A percentile compares a stretch with the other conserved stretches of the same genome.
phyloP scores from a whole-genome alignment of 2,888 invertebrate species.

The Eugnorisma glareosa region DNA sequence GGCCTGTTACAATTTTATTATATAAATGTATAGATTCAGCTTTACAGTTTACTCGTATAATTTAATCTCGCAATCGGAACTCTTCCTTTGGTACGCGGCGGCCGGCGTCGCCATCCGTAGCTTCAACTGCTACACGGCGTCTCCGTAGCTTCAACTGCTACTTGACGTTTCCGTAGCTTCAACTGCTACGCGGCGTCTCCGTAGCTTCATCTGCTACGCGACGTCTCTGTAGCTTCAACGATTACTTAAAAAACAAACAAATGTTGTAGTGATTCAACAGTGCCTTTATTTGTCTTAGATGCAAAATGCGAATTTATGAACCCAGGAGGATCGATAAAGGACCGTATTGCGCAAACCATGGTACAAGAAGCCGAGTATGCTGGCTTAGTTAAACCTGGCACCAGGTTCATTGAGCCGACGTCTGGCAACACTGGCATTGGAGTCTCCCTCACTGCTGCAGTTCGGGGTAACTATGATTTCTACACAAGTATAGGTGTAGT shows the following conservation, averaged over 20 bases:
- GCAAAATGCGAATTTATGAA: constrained; percentile 99
- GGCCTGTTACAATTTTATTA: no score
- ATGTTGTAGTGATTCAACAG: background rate
- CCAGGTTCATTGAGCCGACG: constrained; percentile 97
- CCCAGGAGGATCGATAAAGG: constrained; percentile 98
- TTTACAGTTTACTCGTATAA: no score
- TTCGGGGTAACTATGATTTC: constrained; percentile 78
- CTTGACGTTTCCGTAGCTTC: rapidly evolving
- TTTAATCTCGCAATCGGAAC: no score
- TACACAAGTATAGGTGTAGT: background rate
- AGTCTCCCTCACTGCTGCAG: constrained; percentile 96
- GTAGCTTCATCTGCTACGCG: background rate
- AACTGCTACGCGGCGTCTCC: background rate
- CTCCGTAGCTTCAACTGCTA: background rate
- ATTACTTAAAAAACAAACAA: background rate
- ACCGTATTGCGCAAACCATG: constrained; percentile 97
- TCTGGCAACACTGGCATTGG: constrained; percentile 97
- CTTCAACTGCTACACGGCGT: background rate
- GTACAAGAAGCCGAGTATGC: constrained; percentile 96
- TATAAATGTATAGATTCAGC: no score
- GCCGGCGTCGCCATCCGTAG: no score
- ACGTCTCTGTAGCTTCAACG: background rate
- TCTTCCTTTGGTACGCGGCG: no score
- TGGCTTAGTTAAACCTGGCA: constrained; percentile 95
- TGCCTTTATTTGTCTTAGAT: constrained; percentile 88